Evolutionary conservation across 2,113 vertebrate species (phyloP).

Genomic region (Crypturellus undulatus): DNA sequence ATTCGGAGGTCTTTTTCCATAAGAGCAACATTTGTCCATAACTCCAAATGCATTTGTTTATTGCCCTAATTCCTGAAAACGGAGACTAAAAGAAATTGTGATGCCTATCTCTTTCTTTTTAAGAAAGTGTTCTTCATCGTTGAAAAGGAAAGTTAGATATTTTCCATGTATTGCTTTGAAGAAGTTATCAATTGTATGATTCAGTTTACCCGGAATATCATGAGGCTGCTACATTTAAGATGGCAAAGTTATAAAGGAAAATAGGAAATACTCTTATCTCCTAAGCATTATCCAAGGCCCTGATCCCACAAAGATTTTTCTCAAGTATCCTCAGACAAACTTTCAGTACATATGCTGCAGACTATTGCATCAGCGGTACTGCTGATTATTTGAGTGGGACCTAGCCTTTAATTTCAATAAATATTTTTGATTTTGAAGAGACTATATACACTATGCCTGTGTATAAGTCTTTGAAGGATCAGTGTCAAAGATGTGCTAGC

Average conservation of each 20-base stretch:
- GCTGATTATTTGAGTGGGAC: background rate
- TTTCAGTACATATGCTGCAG: background rate
- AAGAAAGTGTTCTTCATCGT: background rate
- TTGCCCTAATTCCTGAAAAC: background rate
- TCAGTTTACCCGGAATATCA: background rate
- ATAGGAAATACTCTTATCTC: background rate
- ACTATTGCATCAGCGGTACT: background rate
- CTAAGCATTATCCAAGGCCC: background rate
- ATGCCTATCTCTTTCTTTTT: background rate
- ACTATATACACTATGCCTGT: background rate
- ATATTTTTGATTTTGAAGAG: background rate
- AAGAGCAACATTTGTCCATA: background rate
- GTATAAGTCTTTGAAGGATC: background rate
- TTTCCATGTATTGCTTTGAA: background rate
- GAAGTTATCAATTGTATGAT: background rate
- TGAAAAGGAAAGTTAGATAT: background rate
- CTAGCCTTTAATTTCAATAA: background rate
- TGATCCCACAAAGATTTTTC: background rate
- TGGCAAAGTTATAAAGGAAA: background rate
- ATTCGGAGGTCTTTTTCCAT: background rate
- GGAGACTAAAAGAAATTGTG: background rate
- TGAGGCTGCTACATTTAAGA: constrained; percentile 1
- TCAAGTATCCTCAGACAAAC: background rate
- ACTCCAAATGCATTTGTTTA: background rate
- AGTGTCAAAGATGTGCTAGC: background rate